Conservation (phyloP, 2,888 invertebrate species). For the Drepana falcataria region DNA sequence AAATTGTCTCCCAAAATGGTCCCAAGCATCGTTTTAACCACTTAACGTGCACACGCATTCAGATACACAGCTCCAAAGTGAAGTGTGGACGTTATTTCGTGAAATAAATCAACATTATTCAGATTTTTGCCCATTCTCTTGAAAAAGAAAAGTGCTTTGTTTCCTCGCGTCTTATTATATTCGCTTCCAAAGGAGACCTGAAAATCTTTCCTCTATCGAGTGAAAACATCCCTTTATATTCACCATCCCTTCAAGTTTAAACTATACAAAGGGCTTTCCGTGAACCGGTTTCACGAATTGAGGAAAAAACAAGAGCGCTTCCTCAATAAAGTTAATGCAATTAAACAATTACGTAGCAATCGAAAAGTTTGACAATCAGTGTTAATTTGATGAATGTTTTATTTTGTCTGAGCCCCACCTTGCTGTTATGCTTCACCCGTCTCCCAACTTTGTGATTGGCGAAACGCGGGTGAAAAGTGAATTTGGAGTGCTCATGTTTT, state of each 20-base stretch:
- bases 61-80: too few species aligned
- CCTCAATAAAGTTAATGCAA: constrained; percentile 35
- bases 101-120: too few species aligned
- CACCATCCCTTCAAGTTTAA: background rate
- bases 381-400: background rate
- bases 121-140: background rate
- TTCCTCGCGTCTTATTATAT: background rate
- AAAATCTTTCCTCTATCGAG: background rate
- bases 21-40: too few species aligned
- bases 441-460: background rate
- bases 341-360: background rate
- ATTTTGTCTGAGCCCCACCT: background rate
- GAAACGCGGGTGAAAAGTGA: too few species aligned
- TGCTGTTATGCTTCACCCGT: background rate
- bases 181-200: background rate
- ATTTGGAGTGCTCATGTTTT: too few species aligned
- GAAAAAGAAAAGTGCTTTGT: background rate
- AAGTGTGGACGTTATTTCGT: too few species aligned
- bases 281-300: constrained; percentile 19
- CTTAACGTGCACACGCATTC: too few species aligned
- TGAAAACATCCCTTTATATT: background rate
- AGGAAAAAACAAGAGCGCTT: constrained; percentile 18
- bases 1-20: too few species aligned
- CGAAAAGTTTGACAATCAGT: background rate
- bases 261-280: constrained; percentile 8